A percentile compares a stretch with the other conserved stretches of the same genome.
Evolutionary conservation across 1,140 invertebrate genomes (phyloP).

Genomic region (Phthorimaea operculella): DNA sequence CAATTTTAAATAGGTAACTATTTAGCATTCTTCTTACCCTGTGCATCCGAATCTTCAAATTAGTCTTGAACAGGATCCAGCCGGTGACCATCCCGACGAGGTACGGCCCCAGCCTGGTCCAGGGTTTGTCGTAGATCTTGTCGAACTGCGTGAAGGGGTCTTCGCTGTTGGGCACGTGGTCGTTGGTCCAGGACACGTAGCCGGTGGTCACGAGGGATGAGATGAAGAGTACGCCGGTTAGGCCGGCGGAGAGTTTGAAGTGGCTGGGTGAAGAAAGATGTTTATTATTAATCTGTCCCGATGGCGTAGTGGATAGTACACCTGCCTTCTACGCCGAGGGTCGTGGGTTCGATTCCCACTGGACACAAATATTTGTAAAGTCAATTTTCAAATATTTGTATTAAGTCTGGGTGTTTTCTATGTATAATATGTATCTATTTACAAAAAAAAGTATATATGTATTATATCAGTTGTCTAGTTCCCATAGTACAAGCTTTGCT

Average conservation of each 20-base stretch:
- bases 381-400: too few species aligned
- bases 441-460: too few species aligned
- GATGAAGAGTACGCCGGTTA: conserved; percentile 73
- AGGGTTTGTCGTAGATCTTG: conserved; percentile 90
- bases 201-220: conserved; percentile 83
- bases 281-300: background rate
- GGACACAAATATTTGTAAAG: too few species aligned
- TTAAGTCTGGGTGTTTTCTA: too few species aligned
- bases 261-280: conserved; percentile 66
- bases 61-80: conserved; percentile 84
- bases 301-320: too few species aligned
- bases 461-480: too few species aligned
- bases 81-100: conserved; percentile 85
- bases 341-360: too few species aligned
- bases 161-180: conserved; percentile 81
- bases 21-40: too few species aligned
- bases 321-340: too few species aligned
- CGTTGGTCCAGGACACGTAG: conserved; percentile 81
- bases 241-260: conserved; percentile 76
- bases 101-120: conserved; percentile 85
- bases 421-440: too few species aligned
- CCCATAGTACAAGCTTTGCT: too few species aligned
- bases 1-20: too few species aligned
- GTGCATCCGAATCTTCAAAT: conserved; percentile 81
- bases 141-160: conserved; percentile 86